Evolutionary conservation across 1,140 invertebrate species (phyloP), one percentile per base, ranked within the genome.

Genomic region (Drosophila tsacasi): DNA sequence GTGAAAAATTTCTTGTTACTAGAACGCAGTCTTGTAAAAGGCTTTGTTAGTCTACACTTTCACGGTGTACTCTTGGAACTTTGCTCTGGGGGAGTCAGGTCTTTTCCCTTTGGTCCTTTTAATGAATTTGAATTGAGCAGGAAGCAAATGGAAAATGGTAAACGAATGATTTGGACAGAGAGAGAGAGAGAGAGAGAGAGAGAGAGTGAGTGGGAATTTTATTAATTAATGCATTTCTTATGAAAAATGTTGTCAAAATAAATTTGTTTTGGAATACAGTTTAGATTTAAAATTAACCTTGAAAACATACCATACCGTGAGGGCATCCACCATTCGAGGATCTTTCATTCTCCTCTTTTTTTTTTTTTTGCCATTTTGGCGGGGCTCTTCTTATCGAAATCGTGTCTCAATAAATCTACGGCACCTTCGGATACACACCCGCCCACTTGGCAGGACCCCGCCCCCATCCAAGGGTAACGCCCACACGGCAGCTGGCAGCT

Each of bases 361-460:
- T 35, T 55, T 30, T 54, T 58, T 55, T 57, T 78, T 8, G 40
- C 44, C 49, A 61, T 77, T 77, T 77, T 54, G 42, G 64, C 39
- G 58, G 32, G 54, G 39, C 44, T 42, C 42, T 72, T 71, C 84
- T 87, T 87, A 87, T 87, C 85, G 85, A 84, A 84, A 80, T 87
- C 84, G 81, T 87, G 84, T 87, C 81, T 72, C 84, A 87, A 90
- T 87, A 87, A 87, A 87, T 87, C 84, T 90, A 73, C 52, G 79
- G 69, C 62, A 77, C 64, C 83, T 78, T 73, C 42, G 46, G n/a
- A 81, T 61, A 69, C 60, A 52, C 68, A 61, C 37, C 71, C 71
- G 71, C 71, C 71, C 71, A 73, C 46, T 54, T 71, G 40, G 47
- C 65, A 37, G n/a, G 7, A n/a, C 8, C 17, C 52, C 57, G 44